Base-by-base conservation (phyloP, 2,888 invertebrate genomes). In the Pyrrhosoma nymphula region DNA sequence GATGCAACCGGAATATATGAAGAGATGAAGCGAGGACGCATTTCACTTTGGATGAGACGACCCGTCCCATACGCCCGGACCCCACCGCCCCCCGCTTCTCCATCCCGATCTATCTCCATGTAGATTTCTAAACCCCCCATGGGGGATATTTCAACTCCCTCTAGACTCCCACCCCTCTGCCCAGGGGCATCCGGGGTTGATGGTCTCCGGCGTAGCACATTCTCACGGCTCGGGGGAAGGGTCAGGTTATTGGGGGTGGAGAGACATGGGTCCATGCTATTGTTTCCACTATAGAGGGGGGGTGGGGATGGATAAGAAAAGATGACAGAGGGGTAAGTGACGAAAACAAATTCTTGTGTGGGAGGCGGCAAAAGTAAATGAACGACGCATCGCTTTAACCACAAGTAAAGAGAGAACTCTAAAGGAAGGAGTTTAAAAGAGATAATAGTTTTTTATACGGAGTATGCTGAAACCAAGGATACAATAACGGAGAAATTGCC, bases 1-100 rank as follows among this genome's bases (percentile, higher is more conserved):
- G 4, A 26, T 10, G 26, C 8, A 10, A 69, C 23, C 26, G 23
- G 26, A 8, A 20, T 26, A 8, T 69, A 69, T 69, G 69, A 69
- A 69, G 69, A 69, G 69, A 69, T 69, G 69, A 69, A 35, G 12
- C 23, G 60, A n/a, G n/a, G 82, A 82, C 82, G 82, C 82, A 82
- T 35, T 82, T 82, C 82, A 82, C 82, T 82, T 82, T 30, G 82
- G 82, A 82, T 30, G 82, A 69, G 69, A 12, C n/a, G 69, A n/a
- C 26, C 69, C 69, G 26, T 69, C 69, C 69, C 69, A 26, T n/a
- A n/a, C n/a, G 26, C 69, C 69, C 26, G 60, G 20, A 60, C 6
- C 60, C 69, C 12, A 26, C 6, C 4, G 26, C 69, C n/a, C 47
- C 47, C 69, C 47, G 1, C 60, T 8, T 20, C 23, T 69, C 69